These are phyloP conservation scores for Ceratotherium simum DNA, from an alignment of 2,113 vertebrate species.

Conservation along the genomic window DNA sequence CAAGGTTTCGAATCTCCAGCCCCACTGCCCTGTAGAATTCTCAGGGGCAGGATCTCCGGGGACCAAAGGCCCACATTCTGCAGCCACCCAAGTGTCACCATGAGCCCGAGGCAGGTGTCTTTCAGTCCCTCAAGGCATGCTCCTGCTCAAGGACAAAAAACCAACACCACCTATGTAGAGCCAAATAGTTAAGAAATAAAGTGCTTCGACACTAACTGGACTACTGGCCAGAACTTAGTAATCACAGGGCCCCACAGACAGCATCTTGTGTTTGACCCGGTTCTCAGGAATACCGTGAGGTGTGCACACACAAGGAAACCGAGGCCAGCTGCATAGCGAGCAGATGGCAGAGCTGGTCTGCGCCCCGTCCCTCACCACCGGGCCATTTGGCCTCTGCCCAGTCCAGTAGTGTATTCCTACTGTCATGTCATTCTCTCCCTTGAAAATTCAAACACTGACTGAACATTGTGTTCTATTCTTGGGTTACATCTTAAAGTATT, in stretches of 20 bases:
- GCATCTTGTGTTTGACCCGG: background rate
- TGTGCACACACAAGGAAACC: too few species aligned
- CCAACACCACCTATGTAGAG: background rate
- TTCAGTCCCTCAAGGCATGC: too few species aligned
- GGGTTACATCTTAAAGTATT: background rate
- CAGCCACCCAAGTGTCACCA: background rate
- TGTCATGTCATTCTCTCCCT: background rate
- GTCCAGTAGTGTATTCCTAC: background rate
- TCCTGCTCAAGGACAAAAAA: background rate
- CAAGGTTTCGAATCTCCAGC: too few species aligned
- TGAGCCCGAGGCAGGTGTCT: fast-evolving
- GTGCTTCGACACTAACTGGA: too few species aligned
- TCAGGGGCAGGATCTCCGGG: background rate
- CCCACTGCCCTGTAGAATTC: background rate
- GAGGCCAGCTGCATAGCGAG: too few species aligned
- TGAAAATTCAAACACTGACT: background rate
- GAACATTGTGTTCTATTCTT: background rate
- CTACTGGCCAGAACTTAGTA: background rate
- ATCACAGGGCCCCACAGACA: fast-evolving
- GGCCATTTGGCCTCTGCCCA: background rate
- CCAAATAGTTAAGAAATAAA: too few species aligned
- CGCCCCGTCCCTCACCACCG: background rate
- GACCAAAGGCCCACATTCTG: fast-evolving
- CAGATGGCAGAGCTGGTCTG: background rate
- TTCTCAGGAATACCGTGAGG: fast-evolving